Evolutionary conservation across 30 jellyfish, hydroid and myxozoan species (phyloP).

Genomic region (Aurelia aurita): DNA sequence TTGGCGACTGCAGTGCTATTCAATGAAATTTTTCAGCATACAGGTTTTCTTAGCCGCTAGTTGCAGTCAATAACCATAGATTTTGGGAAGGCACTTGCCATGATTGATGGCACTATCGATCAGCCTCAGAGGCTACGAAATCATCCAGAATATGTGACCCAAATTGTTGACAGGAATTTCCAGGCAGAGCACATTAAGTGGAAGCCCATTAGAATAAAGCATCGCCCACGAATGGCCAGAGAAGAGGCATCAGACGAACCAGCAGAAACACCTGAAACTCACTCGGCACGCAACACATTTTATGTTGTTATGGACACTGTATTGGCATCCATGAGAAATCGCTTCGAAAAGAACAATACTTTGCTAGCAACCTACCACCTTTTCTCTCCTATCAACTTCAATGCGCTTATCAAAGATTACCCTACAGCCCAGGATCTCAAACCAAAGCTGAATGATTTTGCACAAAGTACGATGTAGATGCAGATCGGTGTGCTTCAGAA

Average conservation of each 20-base stretch:
- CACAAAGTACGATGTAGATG: constrained; percentile 15
- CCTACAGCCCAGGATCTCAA: constrained; percentile 1
- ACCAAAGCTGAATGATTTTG: constrained; percentile 7
- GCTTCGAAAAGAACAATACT: constrained; percentile 18
- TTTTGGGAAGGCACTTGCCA: constrained; percentile 51
- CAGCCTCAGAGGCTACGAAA: constrained; percentile 23
- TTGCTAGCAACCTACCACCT: background rate
- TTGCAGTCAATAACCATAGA: constrained; percentile 45
- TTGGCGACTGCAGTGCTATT: constrained; percentile 58
- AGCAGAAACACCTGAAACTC: constrained; percentile 22
- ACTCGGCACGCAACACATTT: constrained; percentile 33
- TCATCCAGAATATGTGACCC: constrained; percentile 22
- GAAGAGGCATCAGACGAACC: constrained; percentile 38
- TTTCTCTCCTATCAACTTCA: constrained; percentile 22
- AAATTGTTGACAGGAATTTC: constrained; percentile 16
- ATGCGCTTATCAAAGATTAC: background rate
- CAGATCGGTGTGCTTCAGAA: constrained; percentile 35
- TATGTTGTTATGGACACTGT: constrained; percentile 35
- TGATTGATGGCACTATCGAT: constrained; percentile 13
- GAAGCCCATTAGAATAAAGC: constrained; percentile 8
- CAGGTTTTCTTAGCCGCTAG: constrained; percentile 70
- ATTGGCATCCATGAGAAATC: constrained; percentile 21
- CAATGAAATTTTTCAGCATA: constrained; percentile 18
- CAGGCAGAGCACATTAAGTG: constrained; percentile 25
- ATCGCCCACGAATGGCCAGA: constrained; percentile 26